These are phyloP conservation scores for Quadroppia sp. DNA, from an alignment of 2,888 invertebrate species.

Conservation along the genomic window DNA sequence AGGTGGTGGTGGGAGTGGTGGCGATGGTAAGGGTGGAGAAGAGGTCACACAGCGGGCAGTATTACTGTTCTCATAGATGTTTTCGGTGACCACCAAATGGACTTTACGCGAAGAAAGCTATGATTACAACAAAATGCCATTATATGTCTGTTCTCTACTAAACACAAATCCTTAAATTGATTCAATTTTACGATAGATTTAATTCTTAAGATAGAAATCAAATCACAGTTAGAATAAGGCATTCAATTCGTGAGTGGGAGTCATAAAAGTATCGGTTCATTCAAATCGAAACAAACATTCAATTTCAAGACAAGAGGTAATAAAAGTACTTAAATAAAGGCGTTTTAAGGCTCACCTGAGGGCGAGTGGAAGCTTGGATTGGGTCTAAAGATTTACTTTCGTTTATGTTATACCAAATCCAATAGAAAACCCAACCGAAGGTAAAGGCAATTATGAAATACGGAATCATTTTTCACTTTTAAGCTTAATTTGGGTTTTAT, in stretches of 20 bases:
- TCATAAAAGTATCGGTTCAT: neutral
- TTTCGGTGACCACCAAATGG: slow-evolving; percentile 11
- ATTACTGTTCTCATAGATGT: slow-evolving; percentile 9
- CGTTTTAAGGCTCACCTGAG: neutral
- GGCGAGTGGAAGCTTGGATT: slow-evolving; percentile 9
- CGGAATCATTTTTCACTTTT: slow-evolving; percentile 34
- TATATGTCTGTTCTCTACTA: neutral
- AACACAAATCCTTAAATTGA: neutral
- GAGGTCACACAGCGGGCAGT: neutral
- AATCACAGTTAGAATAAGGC: neutral
- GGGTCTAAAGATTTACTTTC: slow-evolving; percentile 4
- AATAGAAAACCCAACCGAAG: slow-evolving; percentile 42
- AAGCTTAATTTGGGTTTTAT: neutral
- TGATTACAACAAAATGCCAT: too few relatives aligned
- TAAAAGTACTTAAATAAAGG: slow-evolving; percentile 8
- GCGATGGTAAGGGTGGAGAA: neutral
- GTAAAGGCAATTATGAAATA: slow-evolving; percentile 41
- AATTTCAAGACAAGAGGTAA: neutral
- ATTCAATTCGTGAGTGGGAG: neutral
- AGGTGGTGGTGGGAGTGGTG: neutral
- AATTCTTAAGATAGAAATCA: neutral
- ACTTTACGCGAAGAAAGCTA: slow-evolving; percentile 21
- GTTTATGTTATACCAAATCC: slow-evolving; percentile 37
- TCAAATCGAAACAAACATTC: neutral
- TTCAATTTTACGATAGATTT: neutral